Percentiles rank a stretch among this genome's conserved stretches.
Conservation (phyloP, 2,888 invertebrate genomes). For the Poecilus cupreus region DNA sequence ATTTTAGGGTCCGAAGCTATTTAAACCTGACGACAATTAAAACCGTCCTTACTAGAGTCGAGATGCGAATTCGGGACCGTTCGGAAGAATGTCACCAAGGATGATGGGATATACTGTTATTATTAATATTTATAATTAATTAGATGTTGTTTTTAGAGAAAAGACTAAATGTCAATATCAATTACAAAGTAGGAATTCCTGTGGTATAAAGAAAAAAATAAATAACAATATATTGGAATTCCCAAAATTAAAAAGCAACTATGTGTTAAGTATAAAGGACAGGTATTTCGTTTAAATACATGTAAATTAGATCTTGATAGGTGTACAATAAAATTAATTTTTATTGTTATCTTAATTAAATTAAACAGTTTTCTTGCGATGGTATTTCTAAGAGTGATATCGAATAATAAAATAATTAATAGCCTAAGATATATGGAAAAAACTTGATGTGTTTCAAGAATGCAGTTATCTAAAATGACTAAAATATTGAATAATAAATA, state of each 20-base stretch:
- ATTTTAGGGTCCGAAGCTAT: too few relatives aligned
- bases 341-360: slow-evolving; percentile 12
- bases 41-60: too few relatives aligned
- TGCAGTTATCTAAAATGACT: not conserved
- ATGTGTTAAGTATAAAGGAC: not conserved
- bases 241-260: not conserved
- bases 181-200: not conserved
- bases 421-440: not conserved
- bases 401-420: not conserved
- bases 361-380: not conserved
- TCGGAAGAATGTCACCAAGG: too few relatives aligned
- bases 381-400: not conserved
- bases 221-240: not conserved
- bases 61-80: too few relatives aligned
- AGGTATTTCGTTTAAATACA: not conserved
- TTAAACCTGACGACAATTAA: too few relatives aligned
- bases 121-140: too few relatives aligned
- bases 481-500: not conserved
- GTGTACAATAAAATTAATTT: not conserved
- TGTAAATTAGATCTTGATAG: slow-evolving; percentile 10
- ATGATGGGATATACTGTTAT: too few relatives aligned
- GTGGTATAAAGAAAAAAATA: not conserved
- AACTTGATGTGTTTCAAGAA: not conserved
- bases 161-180: too few relatives aligned
- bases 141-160: too few relatives aligned